phyloP scores from a whole-genome alignment of 2,888 invertebrate species.

The Plusia festucae region DNA sequence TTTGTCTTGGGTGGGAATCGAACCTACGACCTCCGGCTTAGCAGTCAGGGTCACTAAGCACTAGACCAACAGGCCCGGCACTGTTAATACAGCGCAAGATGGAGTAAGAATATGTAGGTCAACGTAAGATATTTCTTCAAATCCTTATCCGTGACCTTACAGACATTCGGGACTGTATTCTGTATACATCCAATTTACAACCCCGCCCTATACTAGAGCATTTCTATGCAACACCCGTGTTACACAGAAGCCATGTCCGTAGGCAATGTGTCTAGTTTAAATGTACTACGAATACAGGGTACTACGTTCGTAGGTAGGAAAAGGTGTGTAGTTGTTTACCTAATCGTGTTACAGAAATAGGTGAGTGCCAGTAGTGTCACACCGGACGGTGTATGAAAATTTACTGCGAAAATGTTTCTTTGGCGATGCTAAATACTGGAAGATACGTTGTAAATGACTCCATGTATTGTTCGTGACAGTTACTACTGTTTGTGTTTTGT shows the following conservation, averaged over 20 bases:
- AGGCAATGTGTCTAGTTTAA: conserved; percentile 39
- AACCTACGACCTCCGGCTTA: no score
- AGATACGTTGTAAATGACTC: background rate
- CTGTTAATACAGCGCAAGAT: no score
- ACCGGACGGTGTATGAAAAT: conserved; percentile 36
- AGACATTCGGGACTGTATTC: conserved; percentile 7
- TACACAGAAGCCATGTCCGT: conserved; percentile 21
- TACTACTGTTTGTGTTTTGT: background rate
- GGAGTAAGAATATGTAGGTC: background rate
- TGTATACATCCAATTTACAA: conserved; percentile 6
- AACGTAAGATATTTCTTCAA: background rate
- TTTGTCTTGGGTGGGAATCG: no score
- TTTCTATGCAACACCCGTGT: conserved; percentile 7
- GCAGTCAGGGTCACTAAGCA: no score
- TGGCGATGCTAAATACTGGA: conserved; percentile 3
- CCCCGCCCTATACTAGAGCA: background rate
- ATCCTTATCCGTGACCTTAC: background rate
- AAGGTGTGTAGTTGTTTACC: conserved; percentile 37
- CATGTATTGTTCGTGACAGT: background rate
- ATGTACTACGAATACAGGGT: conserved; percentile 32
- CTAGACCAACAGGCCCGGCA: no score
- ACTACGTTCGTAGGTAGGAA: conserved; percentile 10
- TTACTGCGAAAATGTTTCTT: conserved; percentile 37
- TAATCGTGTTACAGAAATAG: conserved; percentile 37
- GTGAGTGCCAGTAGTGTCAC: conserved; percentile 34